Evolutionary conservation across 2,888 invertebrate genomes (phyloP), one percentile per base, ranked within the genome.

Genomic region (Eremobia ochroleuca): DNA sequence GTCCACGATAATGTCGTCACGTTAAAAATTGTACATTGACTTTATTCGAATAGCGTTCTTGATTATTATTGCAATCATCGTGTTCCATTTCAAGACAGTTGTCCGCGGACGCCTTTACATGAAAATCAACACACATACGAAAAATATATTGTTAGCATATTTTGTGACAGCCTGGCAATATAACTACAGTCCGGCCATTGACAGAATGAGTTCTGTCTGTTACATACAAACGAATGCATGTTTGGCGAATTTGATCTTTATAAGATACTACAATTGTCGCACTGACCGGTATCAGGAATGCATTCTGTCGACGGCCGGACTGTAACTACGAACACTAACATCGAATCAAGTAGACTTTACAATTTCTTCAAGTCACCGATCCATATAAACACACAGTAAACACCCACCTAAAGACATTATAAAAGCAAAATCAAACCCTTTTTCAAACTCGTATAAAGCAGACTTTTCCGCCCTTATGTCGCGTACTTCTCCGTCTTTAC

Each of bases 401-500:
- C 13, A 18, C 40, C 31, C 52, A 28, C 62, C 11, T 4, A 34
- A 34, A 37, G 25, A 34, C 21, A 34, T 62, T 34, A 46, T 34
- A 46, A 55, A n/a, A 52, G 34, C 18, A 21, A 69, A 73, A 78
- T 34, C 18, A 21, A 84, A 69, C 55, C 65, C 49, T 68, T 82
- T 61, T 55, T 31, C 46, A 67, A 65, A 61, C 61, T 72, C 18
- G 2, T 31, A 25, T 65, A 75, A 18, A 76, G 43, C 62, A 61
- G 34, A 52, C 4, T 52, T 52, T 46, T 43, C 43, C 25, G 1
- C 49, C 46, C 71, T 78, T 81, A 78, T 43, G 73, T 85, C 84
- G 85, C 78, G 78, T 86, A 79, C 72, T 52, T 52, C 52, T 43
- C 43, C 25, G 1, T 55, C 46, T 68, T 78, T 81, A 78, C 49